phyloP scores from a whole-genome alignment of 2,797 vertebrate species.

The Aldrovandia affinis region DNA sequence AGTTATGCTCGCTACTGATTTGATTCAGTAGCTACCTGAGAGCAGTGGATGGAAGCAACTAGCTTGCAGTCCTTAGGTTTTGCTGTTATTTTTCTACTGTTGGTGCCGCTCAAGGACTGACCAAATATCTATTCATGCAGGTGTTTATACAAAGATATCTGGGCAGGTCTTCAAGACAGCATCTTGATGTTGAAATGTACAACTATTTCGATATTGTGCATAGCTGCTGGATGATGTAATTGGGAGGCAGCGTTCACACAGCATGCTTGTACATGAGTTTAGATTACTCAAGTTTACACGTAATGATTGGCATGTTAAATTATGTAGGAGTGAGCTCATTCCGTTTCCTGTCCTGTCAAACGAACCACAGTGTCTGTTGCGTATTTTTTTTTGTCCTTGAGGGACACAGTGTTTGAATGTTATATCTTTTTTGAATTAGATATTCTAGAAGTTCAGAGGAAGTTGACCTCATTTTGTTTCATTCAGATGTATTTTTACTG shows the following conservation, averaged over 20 bases:
- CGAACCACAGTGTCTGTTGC: not conserved
- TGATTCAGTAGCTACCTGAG: not conserved
- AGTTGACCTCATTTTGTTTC: not conserved
- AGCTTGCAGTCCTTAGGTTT: not conserved
- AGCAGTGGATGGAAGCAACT: not conserved
- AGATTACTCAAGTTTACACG: not conserved
- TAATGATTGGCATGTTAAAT: not conserved
- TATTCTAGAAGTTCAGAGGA: not conserved
- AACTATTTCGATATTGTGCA: not conserved
- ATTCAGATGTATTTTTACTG: not conserved
- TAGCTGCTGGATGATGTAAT: not conserved
- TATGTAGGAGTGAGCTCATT: not conserved
- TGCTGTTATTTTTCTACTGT: not conserved
- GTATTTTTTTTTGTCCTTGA: not conserved
- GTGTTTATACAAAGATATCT: not conserved
- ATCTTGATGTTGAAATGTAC: not conserved
- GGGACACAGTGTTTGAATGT: not conserved
- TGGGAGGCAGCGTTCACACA: not conserved
- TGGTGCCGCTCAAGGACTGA: not conserved
- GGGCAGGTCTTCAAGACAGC: not conserved
- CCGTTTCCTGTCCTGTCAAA: not conserved
- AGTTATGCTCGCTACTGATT: no score
- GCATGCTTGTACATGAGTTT: not conserved
- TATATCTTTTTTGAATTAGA: not conserved
- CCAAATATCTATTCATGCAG: not conserved